A percentile compares a stretch with the other conserved stretches of the same genome.
Conservation (phyloP, 2,888 invertebrate genomes). For the Icerya purchasi region DNA sequence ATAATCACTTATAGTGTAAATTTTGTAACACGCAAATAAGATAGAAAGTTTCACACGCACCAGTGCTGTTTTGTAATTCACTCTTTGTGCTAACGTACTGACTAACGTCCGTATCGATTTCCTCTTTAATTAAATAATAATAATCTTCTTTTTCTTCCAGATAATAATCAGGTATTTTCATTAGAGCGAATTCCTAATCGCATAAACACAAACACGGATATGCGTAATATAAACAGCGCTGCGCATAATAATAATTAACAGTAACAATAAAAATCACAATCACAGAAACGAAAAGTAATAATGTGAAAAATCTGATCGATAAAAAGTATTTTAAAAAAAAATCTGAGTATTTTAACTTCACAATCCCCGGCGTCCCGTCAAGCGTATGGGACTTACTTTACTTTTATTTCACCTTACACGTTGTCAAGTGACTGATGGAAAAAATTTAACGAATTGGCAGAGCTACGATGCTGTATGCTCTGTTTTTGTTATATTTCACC, state of each 20-base stretch:
- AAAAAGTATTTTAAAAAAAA: too few species aligned
- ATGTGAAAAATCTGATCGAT: not conserved
- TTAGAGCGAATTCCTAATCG: constrained; percentile 34
- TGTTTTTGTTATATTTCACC: too few species aligned
- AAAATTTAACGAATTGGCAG: too few species aligned
- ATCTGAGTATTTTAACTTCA: not conserved
- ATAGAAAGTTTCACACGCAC: not conserved
- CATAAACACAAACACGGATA: constrained; percentile 16
- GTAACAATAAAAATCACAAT: not conserved
- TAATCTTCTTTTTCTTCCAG: constrained; percentile 33
- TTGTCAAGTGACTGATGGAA: too few species aligned
- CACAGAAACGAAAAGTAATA: not conserved
- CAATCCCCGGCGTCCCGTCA: too few species aligned
- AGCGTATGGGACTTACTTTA: too few species aligned
- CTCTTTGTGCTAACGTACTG: not conserved
- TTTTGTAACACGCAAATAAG: too few species aligned
- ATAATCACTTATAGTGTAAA: too few species aligned
- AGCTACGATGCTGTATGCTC: too few species aligned
- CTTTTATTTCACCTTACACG: too few species aligned
- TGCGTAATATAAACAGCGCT: too few species aligned
- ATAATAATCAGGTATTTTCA: constrained; percentile 35
- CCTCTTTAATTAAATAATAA: constrained; percentile 36
- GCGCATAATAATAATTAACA: too few species aligned
- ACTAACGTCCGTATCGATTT: not conserved
- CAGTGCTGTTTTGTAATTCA: not conserved